These are phyloP conservation scores for Thamnophis sirtalis DNA, from an alignment of 2,113 vertebrate genomes.

Conservation along the genomic window DNA sequence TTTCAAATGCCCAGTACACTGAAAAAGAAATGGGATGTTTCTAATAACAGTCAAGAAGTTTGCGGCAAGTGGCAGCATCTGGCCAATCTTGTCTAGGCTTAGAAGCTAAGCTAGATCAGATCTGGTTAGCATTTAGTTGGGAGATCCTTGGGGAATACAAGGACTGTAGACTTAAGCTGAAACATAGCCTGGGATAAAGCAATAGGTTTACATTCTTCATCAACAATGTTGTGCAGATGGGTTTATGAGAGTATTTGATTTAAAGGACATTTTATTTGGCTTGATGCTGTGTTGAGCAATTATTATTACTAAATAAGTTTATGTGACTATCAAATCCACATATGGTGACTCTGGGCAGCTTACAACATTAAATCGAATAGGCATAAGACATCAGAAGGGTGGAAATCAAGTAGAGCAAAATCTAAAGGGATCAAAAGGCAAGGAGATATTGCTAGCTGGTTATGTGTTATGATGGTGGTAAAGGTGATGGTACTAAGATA, in stretches of 20 bases:
- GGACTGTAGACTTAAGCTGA: neutral
- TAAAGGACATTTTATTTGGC: neutral
- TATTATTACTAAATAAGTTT: too few relatives aligned
- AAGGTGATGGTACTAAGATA: neutral
- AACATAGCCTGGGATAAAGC: neutral
- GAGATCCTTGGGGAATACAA: neutral
- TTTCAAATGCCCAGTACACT: neutral
- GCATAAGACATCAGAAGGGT: neutral
- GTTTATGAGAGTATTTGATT: neutral
- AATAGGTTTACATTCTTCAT: neutral
- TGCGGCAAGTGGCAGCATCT: neutral
- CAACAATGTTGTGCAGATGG: neutral
- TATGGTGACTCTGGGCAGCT: too few relatives aligned
- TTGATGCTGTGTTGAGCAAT: neutral
- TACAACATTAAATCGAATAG: neutral
- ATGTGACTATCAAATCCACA: too few relatives aligned
- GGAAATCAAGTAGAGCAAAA: neutral
- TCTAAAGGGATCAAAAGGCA: neutral
- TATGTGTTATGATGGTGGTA: neutral
- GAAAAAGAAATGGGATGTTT: neutral
- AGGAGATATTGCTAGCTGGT: neutral
- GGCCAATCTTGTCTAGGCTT: neutral
- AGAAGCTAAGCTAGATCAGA: neutral
- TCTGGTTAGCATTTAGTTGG: neutral
- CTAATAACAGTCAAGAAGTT: neutral